Evolutionary conservation across 2,113 vertebrate species (phyloP).

Genomic region (Acrocephalus arundinaceus): DNA sequence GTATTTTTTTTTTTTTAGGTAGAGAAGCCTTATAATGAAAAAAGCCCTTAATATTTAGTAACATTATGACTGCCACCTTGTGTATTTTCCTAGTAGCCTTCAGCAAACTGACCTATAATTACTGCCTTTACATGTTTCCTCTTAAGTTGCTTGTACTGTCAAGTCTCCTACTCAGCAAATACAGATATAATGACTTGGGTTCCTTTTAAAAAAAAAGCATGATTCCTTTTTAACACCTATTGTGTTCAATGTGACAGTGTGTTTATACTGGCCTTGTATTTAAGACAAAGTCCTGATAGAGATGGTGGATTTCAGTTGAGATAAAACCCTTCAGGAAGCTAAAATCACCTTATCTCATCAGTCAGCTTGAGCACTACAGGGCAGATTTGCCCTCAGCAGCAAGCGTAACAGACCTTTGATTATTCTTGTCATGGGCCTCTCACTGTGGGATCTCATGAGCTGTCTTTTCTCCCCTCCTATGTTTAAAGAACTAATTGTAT

Average conservation of each 20-base stretch:
- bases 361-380: not conserved
- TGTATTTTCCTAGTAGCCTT: not conserved
- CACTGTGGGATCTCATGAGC: not conserved
- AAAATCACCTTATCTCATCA: constrained; percentile 35
- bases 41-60: not conserved
- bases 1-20: not conserved
- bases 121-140: not conserved
- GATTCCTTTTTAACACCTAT: constrained; percentile 15
- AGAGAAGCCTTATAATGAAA: not conserved
- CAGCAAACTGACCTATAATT: not conserved
- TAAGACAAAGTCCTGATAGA: not conserved
- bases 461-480: not conserved
- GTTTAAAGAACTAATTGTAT: not conserved
- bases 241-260: not conserved
- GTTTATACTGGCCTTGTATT: constrained; percentile 1
- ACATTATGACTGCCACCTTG: not conserved
- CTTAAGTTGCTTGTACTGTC: not conserved
- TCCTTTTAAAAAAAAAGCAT: not conserved
- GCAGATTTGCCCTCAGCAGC: not conserved
- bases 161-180: not conserved
- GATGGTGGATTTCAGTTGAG: not conserved
- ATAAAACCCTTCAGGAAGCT: constrained; percentile 37
- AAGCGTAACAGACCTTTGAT: not conserved
- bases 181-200: not conserved
- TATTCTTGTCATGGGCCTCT: not conserved